Conservation (phyloP, 2,888 invertebrate species). For the Oscheius sp. region DNA sequence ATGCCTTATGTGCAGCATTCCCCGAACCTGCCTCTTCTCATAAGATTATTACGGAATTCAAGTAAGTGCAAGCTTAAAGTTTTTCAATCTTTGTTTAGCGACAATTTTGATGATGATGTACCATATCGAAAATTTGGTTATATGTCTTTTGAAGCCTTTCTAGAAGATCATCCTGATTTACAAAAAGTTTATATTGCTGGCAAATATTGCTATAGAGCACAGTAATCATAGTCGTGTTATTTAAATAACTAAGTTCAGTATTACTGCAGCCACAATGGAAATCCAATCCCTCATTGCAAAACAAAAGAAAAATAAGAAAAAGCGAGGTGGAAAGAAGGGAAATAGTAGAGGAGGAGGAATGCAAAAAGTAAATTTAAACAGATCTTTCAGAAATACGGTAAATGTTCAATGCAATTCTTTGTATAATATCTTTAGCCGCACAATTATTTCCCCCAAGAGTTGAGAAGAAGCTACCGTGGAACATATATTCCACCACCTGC, state of each 20-base stretch:
- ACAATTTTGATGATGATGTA: conserved; percentile 22
- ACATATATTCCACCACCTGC: no score
- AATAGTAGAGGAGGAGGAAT: not conserved
- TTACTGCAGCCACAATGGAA: conserved; percentile 6
- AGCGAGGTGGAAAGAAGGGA: not conserved
- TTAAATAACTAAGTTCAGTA: not conserved
- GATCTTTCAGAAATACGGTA: no score
- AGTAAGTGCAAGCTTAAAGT: not conserved
- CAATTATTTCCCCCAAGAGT: no score
- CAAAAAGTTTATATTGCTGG: not conserved
- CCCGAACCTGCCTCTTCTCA: conserved; percentile 10
- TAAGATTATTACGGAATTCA: conserved; percentile 12
- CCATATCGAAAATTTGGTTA: conserved; percentile 21
- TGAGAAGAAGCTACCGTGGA: no score
- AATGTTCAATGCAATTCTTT: no score
- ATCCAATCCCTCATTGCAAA: conserved; percentile 11
- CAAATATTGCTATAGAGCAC: conserved; percentile 10
- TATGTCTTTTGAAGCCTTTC: conserved; percentile 1
- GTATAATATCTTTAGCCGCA: no score
- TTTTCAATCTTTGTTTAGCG: not conserved
- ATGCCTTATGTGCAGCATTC: conserved; percentile 5
- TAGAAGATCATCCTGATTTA: conserved; percentile 24
- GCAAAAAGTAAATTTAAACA: no score
- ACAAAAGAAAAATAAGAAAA: conserved; percentile 29
- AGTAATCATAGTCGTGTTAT: no score